Conservation (phyloP, 2,113 vertebrate genomes). For the Riparia riparia region DNA sequence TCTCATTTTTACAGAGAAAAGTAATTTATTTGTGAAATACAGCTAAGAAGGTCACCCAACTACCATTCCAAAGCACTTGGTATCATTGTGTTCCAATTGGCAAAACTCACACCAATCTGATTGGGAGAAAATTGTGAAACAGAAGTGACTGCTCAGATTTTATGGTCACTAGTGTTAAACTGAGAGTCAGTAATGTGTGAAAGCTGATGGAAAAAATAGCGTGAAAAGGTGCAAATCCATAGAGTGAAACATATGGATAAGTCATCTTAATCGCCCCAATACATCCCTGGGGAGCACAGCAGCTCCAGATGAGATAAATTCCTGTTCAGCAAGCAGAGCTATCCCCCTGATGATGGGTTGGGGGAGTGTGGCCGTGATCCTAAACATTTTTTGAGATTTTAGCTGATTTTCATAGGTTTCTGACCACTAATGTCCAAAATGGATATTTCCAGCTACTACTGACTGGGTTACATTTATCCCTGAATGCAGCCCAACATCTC, state of each 20-base stretch:
- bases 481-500: neutral
- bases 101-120: neutral
- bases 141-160: neutral
- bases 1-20: neutral
- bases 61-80: neutral
- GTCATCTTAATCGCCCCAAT: neutral
- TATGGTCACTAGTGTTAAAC: neutral
- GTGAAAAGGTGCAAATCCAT: neutral
- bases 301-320: neutral
- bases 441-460: neutral
- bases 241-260: neutral
- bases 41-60: neutral
- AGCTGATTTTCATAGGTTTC: neutral
- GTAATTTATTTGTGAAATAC: neutral
- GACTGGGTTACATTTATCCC: neutral
- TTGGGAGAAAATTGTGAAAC: neutral
- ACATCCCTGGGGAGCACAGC: neutral
- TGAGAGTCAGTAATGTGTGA: neutral
- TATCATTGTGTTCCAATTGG: neutral
- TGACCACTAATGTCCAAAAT: neutral
- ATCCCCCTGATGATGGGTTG: fast-evolving
- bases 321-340: neutral
- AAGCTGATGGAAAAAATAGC: neutral
- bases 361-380: neutral
- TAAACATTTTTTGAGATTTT: neutral